Evolutionary conservation across 2,113 vertebrate genomes (phyloP), one percentile per base, ranked within the genome.

Genomic region (Myotis lucifugus): DNA sequence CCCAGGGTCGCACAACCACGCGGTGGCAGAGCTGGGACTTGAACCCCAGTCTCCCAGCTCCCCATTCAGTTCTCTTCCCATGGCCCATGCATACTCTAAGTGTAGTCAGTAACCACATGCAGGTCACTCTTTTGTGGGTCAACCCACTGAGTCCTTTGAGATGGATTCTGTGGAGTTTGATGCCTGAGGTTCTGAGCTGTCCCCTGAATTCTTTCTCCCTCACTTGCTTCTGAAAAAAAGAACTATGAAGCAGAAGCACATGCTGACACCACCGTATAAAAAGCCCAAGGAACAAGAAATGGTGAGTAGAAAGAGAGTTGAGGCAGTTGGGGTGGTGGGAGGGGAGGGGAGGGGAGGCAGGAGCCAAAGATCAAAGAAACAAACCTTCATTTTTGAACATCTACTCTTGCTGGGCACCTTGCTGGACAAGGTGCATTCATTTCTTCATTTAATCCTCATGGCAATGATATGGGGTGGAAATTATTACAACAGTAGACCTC

Each of bases 341-440:
- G 21, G 25, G 34, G 14, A 6, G 21, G 25, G 34, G 14, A 64
- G 17, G 40, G 10, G 25, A 73, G 23, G 19, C n/a, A 78, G 25
- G 56, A 94, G 19, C 46, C 81, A 81, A 89, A 81, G 50, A 56
- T 54, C 67, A 92, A 89, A 82, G 50, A 82, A 56, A 81, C 21
- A 78, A 87, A 52, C 52, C 29, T 76, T 64, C 37, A 19, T 61
- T 89, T 81, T 50, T 52, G 34, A 95, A 48, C 95, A 96, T 82
- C 87, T 92, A 69, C 85, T 97, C 93, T 94, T 79, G n/a, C n/a
- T 61, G 34, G 67, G 21, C 21, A 12, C 73, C 25, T 1, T 23
- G 34, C 79, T 79, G 42, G 32, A 86, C 12, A 29, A 69, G 77
- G 14, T 50, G 32, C 15, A 5, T 67, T 78, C 15, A 15, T 69